These are phyloP conservation scores for Eubasilissa regina DNA, from an alignment of 1,140 invertebrate species.

Conservation along the genomic window DNA sequence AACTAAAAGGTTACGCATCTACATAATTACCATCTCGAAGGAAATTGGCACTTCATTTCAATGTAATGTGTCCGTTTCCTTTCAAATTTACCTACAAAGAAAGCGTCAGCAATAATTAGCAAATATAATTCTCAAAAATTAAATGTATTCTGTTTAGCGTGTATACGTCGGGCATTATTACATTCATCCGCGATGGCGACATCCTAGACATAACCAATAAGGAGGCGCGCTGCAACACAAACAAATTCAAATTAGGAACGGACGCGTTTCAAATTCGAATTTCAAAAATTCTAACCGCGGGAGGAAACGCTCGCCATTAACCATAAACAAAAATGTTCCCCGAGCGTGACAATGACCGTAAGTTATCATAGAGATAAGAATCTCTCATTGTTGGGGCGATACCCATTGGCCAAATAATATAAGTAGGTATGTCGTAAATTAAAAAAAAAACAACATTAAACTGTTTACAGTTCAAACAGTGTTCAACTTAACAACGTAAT, in stretches of 20 bases:
- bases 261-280: slow-evolving; percentile 32
- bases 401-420: neutral
- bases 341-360: slow-evolving; percentile 32
- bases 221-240: slow-evolving; percentile 7
- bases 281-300: slow-evolving; percentile 17
- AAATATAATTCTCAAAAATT: too few species aligned
- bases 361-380: slow-evolving; percentile 23
- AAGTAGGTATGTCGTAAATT: neutral
- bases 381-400: slow-evolving; percentile 13
- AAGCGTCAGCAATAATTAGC: too few species aligned
- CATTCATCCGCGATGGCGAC: neutral
- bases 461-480: neutral
- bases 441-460: neutral
- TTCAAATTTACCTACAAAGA: too few species aligned
- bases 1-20: too few species aligned
- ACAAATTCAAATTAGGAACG: slow-evolving; percentile 18
- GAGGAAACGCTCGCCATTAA: slow-evolving; percentile 32
- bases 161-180: too few species aligned
- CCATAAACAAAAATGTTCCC: slow-evolving; percentile 16
- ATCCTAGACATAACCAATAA: slow-evolving; percentile 1
- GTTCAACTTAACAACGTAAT: neutral
- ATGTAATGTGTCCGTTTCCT: too few species aligned
- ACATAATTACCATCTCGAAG: too few species aligned
- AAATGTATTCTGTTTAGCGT: too few species aligned
- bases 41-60: too few species aligned